phyloP scores from a whole-genome alignment of 2,113 vertebrate species.

The Oncorhynchus kisutch region DNA sequence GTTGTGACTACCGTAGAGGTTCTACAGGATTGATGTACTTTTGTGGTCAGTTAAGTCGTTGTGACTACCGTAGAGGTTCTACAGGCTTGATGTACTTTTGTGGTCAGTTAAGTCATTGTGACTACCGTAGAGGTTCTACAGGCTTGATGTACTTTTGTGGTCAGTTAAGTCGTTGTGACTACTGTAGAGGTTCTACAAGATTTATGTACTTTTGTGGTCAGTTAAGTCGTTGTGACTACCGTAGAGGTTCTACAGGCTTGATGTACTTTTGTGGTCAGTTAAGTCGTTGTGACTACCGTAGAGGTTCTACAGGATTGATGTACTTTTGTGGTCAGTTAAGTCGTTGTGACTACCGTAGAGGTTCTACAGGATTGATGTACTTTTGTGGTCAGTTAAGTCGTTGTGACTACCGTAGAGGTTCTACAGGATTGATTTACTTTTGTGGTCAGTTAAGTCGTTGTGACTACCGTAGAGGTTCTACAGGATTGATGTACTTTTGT shows the following conservation, averaged over 20 bases:
- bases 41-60: constrained; percentile 59
- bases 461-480: constrained; percentile 57
- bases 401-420: constrained; percentile 59
- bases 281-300: constrained; percentile 57
- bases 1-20: constrained; percentile 59
- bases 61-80: constrained; percentile 57
- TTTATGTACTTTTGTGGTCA: constrained; percentile 64
- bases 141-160: constrained; percentile 68
- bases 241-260: too few relatives aligned
- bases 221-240: constrained; percentile 57
- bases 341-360: constrained; percentile 60
- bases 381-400: constrained; percentile 56
- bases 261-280: constrained; percentile 65
- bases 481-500: constrained; percentile 66
- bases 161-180: constrained; percentile 57
- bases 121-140: too few relatives aligned
- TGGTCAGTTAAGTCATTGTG: constrained; percentile 59
- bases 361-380: too few relatives aligned
- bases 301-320: too few relatives aligned
- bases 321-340: constrained; percentile 59
- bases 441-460: constrained; percentile 59
- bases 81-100: constrained; percentile 68
- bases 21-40: too few relatives aligned
- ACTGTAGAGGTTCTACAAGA: too few relatives aligned
- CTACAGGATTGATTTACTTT: too few relatives aligned